phyloP scores from a whole-genome alignment of 2,888 invertebrate genomes.

The Apodemia mormo region DNA sequence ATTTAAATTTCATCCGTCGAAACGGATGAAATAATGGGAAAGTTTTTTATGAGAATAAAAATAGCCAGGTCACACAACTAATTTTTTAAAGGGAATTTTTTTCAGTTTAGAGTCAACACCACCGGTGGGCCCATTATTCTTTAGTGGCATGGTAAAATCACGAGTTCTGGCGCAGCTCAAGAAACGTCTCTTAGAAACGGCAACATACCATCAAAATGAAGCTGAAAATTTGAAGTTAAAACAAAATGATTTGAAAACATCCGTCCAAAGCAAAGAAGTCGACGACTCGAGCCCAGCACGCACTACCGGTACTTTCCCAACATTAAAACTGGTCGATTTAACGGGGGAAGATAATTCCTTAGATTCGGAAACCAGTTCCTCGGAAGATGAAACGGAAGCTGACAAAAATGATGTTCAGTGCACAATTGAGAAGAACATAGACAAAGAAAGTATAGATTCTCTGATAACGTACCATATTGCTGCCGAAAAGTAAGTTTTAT shows the following conservation, averaged over 20 bases:
- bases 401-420: conserved; percentile 21
- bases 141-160: conserved; percentile 68
- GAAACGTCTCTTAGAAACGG: conserved; percentile 56
- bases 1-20: too few species aligned
- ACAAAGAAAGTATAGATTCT: conserved; percentile 40
- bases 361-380: conserved; percentile 43
- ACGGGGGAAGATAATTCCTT: conserved; percentile 47
- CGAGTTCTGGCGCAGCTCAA: conserved; percentile 58
- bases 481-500: conserved; percentile 58
- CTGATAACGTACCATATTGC: conserved; percentile 57
- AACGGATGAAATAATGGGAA: too few species aligned
- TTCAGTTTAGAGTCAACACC: conserved; percentile 46
- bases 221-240: conserved; percentile 43
- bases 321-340: conserved; percentile 54
- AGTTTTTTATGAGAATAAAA: too few species aligned
- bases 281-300: conserved; percentile 25
- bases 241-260: conserved; percentile 25
- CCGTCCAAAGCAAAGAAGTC: conserved; percentile 15
- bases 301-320: conserved; percentile 48
- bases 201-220: conserved; percentile 55
- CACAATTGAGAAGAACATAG: conserved; percentile 36
- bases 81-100: background rate
- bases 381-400: conserved; percentile 34
- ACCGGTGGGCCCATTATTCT: conserved; percentile 69
- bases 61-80: too few species aligned